Base-by-base conservation (phyloP, 2,888 invertebrate genomes). In the Trachelus tabidus region DNA sequence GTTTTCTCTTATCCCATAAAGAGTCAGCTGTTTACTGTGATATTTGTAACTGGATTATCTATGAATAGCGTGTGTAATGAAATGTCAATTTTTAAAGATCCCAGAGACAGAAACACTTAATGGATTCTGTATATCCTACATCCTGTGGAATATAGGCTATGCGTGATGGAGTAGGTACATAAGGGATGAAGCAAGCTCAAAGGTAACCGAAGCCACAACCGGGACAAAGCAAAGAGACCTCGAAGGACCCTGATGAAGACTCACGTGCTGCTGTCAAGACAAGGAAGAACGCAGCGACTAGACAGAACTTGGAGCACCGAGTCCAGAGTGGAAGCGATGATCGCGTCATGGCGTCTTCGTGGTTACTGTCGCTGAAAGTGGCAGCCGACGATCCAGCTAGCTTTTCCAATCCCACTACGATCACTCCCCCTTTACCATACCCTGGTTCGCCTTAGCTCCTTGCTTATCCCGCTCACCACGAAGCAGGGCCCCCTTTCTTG, bases 281-380 rank as follows among this genome's bases (percentile, higher is more conserved):
- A 77, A 89, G 83, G 79, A 87, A 85, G 71, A 89, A 77, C 79
- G 83, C 82, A 68, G 79, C 81, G 85, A 90, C 82, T 83, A 87
- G 87, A 87, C 86, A 85, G 80, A 76, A 85, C 79, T 76, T 77
- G 79, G 81, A 80, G 83, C 85, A 85, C 84, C 86, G 87, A 81
- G 85, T 76, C 82, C 86, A 82, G 77, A 81, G 82, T 78, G 86
- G 83, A 86, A 86, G 85, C 87, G 88, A 85, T 88, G 91, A 86
- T 89, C 88, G 89, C 89, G 88, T 89, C 90, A 91, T 91, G 90
- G 86, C 88, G 90, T 88, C 90, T 89, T 88, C 88, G 87, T 88
- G 88, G 88, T 90, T 89, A 91, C 91, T 91, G 90, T 86, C 87
- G 88, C 87, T 84, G 89, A 87, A 88, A 89, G 90, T 89, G 85